Percentiles rank a stretch among this genome's conserved stretches.
Evolutionary conservation across 2,113 vertebrate genomes (phyloP).

Genomic region (Gorsachius goisagi): DNA sequence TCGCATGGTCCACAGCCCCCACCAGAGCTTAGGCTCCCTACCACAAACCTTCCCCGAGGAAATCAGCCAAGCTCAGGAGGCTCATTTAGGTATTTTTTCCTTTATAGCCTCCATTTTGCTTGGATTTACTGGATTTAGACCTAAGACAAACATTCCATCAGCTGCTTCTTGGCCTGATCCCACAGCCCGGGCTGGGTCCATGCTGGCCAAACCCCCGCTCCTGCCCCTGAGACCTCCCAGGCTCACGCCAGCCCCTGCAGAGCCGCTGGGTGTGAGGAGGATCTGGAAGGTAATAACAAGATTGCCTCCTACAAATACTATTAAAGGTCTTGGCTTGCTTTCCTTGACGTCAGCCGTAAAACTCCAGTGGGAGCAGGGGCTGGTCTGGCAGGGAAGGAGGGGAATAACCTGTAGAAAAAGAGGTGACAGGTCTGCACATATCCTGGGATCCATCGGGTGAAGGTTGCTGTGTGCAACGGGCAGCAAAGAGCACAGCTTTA

Average conservation of each 20-base stretch:
- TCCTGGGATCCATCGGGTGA: accelerated
- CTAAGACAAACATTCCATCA: not conserved
- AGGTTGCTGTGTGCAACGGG: not conserved
- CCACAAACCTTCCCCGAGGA: not conserved
- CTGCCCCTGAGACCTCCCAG: not conserved
- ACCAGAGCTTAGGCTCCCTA: not conserved
- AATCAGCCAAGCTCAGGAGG: not conserved
- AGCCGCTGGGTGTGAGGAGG: not conserved
- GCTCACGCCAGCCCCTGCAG: not conserved
- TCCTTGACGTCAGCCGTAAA: constrained; percentile 30
- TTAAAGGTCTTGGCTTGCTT: constrained; percentile 10
- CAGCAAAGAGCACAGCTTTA: not conserved
- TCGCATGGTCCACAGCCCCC: not conserved
- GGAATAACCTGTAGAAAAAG: not conserved
- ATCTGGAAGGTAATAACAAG: constrained; percentile 9
- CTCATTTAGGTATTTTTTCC: not conserved
- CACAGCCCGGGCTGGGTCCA: not conserved
- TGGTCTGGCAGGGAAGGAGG: not conserved
- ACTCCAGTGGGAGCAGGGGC: not conserved
- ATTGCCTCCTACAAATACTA: constrained; percentile 43
- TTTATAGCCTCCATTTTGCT: not conserved
- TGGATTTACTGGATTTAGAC: not conserved
- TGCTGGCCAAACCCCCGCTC: accelerated
- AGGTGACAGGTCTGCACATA: not conserved
- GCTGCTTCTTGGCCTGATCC: not conserved